These are phyloP conservation scores for Caenorhabditis sp. DNA, from an alignment of 2,888 invertebrate genomes.

Conservation along the genomic window DNA sequence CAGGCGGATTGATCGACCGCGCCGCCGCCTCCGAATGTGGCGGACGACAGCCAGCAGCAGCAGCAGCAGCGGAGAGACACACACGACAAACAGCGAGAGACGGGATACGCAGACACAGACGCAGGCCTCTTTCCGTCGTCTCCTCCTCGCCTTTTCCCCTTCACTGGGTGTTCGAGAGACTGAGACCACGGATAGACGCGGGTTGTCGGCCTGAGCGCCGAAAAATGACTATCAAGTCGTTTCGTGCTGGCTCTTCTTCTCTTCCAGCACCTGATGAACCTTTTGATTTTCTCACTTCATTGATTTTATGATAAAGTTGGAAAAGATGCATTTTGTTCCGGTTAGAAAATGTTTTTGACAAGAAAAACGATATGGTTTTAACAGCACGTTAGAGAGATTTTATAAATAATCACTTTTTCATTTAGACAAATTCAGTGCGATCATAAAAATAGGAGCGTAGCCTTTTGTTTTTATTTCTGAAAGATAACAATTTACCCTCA, in stretches of 20 bases:
- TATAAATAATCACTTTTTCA: no score
- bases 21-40: conserved; percentile 47
- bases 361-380: no score
- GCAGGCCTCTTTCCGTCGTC: conserved; percentile 41
- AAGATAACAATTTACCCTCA: conserved; percentile 49
- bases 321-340: no score
- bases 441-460: no score
- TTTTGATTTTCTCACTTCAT: background rate
- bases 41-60: conserved; percentile 18
- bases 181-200: conserved; percentile 13
- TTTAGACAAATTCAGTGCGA: background rate
- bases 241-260: background rate
- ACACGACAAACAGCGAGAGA: conserved; percentile 1
- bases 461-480: conserved; percentile 31
- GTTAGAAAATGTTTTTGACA: no score
- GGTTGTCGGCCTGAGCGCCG: conserved; percentile 9
- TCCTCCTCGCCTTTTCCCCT: conserved; percentile 11
- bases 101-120: conserved; percentile 16
- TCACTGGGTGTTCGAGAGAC: conserved; percentile 44
- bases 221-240: conserved; percentile 39
- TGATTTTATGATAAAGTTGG: background rate
- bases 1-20: conserved; percentile 58
- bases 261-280: background rate
- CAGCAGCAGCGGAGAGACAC: conserved; percentile 3
- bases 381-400: no score